phyloP scores from a whole-genome alignment of 2,797 vertebrate genomes.

The Ataeniobius toweri region DNA sequence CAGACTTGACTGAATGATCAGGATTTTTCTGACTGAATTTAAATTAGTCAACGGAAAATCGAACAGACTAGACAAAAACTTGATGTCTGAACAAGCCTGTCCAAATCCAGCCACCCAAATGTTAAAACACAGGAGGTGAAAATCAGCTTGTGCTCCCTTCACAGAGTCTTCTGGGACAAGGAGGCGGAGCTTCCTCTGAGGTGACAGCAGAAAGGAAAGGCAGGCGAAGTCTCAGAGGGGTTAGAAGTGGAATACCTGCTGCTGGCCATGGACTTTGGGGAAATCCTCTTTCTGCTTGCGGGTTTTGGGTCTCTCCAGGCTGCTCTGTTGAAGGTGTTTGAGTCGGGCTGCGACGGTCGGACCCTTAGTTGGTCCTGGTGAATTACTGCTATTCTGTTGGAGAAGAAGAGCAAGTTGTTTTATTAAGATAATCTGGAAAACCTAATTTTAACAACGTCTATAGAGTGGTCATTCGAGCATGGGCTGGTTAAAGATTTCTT shows the following conservation, averaged over 20 bases:
- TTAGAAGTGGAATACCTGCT: constrained; percentile 92
- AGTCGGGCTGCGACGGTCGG: constrained; percentile 87
- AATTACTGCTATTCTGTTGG: constrained; percentile 83
- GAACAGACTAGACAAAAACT: constrained; percentile 12
- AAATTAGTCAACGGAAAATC: neutral
- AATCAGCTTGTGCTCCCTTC: neutral
- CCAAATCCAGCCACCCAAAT: neutral
- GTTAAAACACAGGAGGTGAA: neutral
- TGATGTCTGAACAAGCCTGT: neutral
- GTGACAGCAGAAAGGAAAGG: constrained; percentile 44
- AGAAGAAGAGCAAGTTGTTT: neutral
- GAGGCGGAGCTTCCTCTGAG: constrained; percentile 22
- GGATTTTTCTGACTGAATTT: neutral
- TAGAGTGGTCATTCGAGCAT: neutral
- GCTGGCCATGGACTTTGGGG: constrained; percentile 92
- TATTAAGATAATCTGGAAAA: neutral
- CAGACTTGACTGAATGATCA: neutral
- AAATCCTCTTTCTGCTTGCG: constrained; percentile 92
- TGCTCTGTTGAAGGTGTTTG: constrained; percentile 90
- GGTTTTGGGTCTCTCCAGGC: constrained; percentile 89
- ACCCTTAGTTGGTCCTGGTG: constrained; percentile 87
- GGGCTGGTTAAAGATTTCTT: neutral
- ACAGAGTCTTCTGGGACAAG: neutral
- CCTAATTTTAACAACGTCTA: neutral
- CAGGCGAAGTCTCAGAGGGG: constrained; percentile 47